Base-by-base conservation (phyloP, 2,888 invertebrate genomes). In the Callosobruchus maculatus region DNA sequence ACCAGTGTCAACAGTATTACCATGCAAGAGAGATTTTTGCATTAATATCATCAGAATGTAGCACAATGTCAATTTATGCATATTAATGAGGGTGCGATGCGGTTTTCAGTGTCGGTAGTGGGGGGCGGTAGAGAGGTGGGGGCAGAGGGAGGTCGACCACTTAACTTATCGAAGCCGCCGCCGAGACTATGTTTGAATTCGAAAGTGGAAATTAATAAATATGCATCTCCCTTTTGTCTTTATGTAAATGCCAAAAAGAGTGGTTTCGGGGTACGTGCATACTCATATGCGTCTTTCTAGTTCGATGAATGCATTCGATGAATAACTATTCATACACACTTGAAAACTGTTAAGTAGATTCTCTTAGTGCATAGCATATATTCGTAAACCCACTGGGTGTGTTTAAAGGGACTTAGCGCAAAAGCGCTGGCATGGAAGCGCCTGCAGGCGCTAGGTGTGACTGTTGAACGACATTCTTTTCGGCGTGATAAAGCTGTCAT, bases 61-160 rank as follows among this genome's bases (percentile, higher is more conserved):
- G 80, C 79, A 78, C 83, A 82, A 82, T 83, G 83, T 83, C 82
- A 82, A 83, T 83, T 83, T 83, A 83, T 83, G 81, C 83, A 83
- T 83, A 83, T 83, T 83, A 83, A 83, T 82, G 79, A 79, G 75
- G 74, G 76, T 67, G 21, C 13, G n/a, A 74, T 22, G 68, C 71
- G 71, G 71, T 69, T 69, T 69, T 22, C 69, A 69, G 18, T 49
- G 49, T 49, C 13, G 26, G 26, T 26, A 2, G 26, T 26, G 26
- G 26, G 3, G 7, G 7, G n/a, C n/a, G 7, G 26, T 26, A 26
- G n/a, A 26, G 7, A 18, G 49, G 49, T 26, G 7, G 49, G 49
- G 49, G 13, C 13, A 18, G 49, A 49, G 30, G 30, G 49, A 49
- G 49, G 49, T 4, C 2, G 26, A 49, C 49, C 49, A 49, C 49